A percentile compares a stretch with the other conserved stretches of the same genome.
phyloP scores from a whole-genome alignment of 2,113 vertebrate species.

The Mesitornis unicolor region DNA sequence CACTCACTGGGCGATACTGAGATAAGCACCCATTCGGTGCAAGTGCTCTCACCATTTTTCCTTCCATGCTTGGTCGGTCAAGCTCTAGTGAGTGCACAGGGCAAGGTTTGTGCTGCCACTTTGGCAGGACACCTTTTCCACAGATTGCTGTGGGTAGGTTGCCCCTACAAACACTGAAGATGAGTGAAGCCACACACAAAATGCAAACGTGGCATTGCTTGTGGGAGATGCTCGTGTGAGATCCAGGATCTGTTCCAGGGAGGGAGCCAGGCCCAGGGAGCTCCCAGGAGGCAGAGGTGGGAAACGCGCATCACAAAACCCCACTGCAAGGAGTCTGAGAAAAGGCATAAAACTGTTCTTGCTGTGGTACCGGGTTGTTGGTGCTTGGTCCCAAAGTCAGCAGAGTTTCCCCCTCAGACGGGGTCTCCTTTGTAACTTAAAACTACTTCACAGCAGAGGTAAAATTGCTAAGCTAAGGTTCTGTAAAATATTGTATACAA shows the following conservation, averaged over 20 bases:
- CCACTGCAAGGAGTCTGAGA: background rate
- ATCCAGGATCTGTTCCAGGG: background rate
- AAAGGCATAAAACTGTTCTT: background rate
- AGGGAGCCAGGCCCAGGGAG: background rate
- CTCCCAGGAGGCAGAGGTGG: background rate
- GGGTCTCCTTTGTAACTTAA: background rate
- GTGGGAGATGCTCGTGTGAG: too few species aligned
- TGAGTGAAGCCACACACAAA: too few species aligned
- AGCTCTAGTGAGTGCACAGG: background rate
- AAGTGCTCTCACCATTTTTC: background rate
- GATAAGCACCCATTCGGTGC: background rate
- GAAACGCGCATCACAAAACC: background rate
- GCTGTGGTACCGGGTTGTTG: background rate
- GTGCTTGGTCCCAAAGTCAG: fast-evolving
- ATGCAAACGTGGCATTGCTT: background rate
- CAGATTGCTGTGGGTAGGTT: background rate
- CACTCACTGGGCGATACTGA: background rate
- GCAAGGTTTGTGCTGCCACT: background rate
- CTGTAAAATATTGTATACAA: background rate
- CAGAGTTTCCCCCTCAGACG: background rate
- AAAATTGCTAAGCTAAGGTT: background rate
- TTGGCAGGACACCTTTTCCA: background rate
- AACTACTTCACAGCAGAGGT: background rate
- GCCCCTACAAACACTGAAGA: too few species aligned
- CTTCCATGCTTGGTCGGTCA: background rate